phyloP scores from a whole-genome alignment of 2,113 vertebrate genomes.

The Brachirus orientalis region DNA sequence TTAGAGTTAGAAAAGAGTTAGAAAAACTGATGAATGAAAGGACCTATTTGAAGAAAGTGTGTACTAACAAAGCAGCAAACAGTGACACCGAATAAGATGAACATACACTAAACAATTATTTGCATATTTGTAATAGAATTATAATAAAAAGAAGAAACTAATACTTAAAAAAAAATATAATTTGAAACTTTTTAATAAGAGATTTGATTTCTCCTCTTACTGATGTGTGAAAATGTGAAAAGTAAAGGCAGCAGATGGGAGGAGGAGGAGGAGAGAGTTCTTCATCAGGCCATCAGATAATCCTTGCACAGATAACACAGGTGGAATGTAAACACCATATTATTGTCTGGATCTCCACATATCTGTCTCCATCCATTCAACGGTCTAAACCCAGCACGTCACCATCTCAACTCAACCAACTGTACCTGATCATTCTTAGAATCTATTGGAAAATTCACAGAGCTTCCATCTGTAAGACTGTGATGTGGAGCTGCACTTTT shows the following conservation, averaged over 20 bases:
- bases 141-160: not conserved
- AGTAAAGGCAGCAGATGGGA: not conserved
- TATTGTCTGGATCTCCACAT: conserved; percentile 51
- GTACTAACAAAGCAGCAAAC: not conserved
- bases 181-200: not conserved
- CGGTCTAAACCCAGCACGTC: conserved; percentile 1
- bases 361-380: conserved; percentile 46
- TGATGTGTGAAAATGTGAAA: not conserved
- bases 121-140: not conserved
- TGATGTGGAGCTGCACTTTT: conserved; percentile 12
- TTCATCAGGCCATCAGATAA: conserved; percentile 60
- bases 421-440: not conserved
- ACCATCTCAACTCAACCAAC: not conserved
- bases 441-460: not conserved
- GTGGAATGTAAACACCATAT: conserved; percentile 66
- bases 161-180: too few species aligned
- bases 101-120: not conserved
- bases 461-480: not conserved
- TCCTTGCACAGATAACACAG: conserved; percentile 41
- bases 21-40: not conserved
- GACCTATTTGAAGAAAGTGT: not conserved
- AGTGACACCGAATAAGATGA: too few species aligned
- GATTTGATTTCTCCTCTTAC: not conserved
- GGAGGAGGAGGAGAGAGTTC: conserved; percentile 14
- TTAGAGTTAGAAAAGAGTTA: too few species aligned